Conservation (phyloP, 2,888 invertebrate species). For the Clitarchus hookeri region DNA sequence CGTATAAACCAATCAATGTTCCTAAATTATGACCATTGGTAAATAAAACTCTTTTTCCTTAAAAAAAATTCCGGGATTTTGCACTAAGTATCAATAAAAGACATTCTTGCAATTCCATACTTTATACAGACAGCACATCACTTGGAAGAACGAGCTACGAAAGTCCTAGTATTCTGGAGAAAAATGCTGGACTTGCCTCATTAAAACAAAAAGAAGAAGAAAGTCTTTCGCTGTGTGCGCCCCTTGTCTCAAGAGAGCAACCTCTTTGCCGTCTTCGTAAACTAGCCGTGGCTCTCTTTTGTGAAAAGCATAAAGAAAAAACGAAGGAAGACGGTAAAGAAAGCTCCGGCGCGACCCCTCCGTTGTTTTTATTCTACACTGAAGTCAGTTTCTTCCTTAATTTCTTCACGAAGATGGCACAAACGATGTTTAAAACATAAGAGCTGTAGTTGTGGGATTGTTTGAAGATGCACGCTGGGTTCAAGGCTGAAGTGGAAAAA, state of each 20-base stretch:
- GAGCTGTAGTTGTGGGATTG: not conserved
- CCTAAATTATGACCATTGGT: too few relatives aligned
- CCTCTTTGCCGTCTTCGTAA: not conserved
- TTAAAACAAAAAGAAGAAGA: not conserved
- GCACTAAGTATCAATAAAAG: not conserved
- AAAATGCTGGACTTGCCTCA: not conserved
- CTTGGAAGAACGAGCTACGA: not conserved
- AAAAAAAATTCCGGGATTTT: not conserved
- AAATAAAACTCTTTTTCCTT: too few relatives aligned
- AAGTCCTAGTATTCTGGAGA: not conserved
- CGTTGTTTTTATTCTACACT: conserved; percentile 10
- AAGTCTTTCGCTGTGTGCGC: not conserved
- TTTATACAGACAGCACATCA: not conserved
- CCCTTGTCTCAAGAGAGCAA: not conserved
- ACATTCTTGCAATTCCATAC: not conserved
- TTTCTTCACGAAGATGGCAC: conserved; percentile 14
- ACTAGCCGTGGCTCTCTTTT: conserved; percentile 2
- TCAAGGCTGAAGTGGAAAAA: not conserved
- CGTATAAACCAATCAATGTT: too few relatives aligned
- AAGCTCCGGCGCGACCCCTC: not conserved
- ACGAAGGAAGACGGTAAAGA: not conserved
- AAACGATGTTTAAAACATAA: conserved; percentile 9
- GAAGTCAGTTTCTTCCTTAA: conserved; percentile 6
- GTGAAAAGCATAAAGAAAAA: not conserved
- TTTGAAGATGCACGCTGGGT: not conserved